Evolutionary conservation across 2,113 vertebrate species (phyloP).

Genomic region (Etia nguti): DNA sequence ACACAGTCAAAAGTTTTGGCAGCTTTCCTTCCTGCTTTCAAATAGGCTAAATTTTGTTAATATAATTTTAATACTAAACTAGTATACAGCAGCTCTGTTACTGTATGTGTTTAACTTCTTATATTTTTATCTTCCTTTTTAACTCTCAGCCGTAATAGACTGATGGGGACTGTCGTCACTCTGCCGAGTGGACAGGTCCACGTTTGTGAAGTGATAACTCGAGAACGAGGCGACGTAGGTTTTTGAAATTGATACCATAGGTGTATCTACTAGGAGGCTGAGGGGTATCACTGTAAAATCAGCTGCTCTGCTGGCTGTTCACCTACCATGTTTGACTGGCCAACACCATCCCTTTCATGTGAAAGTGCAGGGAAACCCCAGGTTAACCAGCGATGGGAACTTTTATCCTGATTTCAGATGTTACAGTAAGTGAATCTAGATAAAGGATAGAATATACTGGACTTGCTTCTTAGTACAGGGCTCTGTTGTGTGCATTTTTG

Average conservation of each 20-base stretch:
- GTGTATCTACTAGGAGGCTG: background rate
- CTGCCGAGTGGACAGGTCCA: background rate
- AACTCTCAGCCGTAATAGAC: fast-evolving
- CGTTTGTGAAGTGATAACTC: background rate
- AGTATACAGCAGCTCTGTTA: background rate
- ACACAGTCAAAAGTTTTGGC: background rate
- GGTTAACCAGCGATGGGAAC: background rate
- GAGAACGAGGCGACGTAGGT: background rate
- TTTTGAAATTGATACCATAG: background rate
- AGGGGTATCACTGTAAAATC: background rate
- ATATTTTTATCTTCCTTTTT: background rate
- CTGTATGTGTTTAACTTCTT: background rate
- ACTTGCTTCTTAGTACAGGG: background rate
- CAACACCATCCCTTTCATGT: background rate
- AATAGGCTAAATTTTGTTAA: background rate
- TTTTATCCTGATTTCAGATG: background rate
- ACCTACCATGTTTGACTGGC: fast-evolving
- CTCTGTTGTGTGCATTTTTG: background rate
- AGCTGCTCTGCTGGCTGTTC: background rate
- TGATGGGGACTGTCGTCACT: background rate
- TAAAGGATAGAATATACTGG: background rate
- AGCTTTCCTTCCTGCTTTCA: background rate
- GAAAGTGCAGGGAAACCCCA: fast-evolving
- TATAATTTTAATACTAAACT: background rate
- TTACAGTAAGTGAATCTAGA: background rate